A percentile compares a stretch with the other conserved stretches of the same genome.
Conservation (phyloP, 1,140 invertebrate genomes). For the Geopemphigus sp. region DNA sequence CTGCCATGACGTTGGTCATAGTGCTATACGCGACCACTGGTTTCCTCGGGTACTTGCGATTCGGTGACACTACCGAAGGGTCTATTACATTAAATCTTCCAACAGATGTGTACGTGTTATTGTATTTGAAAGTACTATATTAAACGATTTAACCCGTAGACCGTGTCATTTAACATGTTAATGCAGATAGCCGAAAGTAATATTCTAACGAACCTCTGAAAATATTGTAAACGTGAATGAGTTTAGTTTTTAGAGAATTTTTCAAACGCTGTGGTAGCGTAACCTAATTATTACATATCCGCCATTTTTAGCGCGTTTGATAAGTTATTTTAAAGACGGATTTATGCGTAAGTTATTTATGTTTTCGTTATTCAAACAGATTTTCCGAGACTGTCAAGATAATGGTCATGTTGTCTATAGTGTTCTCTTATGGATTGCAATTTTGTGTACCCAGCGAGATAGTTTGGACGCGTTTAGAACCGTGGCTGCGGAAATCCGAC, state of each 20-base stretch:
- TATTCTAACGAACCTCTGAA: too few species aligned
- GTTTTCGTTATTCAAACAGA: slow-evolving; percentile 55
- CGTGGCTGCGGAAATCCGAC: not conserved
- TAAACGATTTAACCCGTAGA: too few species aligned
- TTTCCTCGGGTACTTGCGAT: slow-evolving; percentile 80
- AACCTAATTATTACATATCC: too few species aligned
- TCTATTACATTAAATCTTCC: slow-evolving; percentile 71
- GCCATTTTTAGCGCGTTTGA: too few species aligned
- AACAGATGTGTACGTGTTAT: slow-evolving; percentile 50
- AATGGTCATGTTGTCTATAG: slow-evolving; percentile 80
- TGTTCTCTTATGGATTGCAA: slow-evolving; percentile 85
- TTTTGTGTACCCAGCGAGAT: slow-evolving; percentile 83
- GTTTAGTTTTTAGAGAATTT: too few species aligned
- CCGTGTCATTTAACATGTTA: too few species aligned
- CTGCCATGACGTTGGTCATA: slow-evolving; percentile 75
- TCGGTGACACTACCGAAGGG: slow-evolving; percentile 65
- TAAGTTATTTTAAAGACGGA: too few species aligned
- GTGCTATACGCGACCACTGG: slow-evolving; percentile 72
- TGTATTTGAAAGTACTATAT: too few species aligned
- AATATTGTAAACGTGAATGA: too few species aligned
- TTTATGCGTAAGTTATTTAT: too few species aligned
- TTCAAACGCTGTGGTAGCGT: too few species aligned
- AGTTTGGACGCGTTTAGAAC: slow-evolving; percentile 59
- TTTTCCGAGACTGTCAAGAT: slow-evolving; percentile 75
- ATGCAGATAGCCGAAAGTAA: too few species aligned